A percentile compares a stretch with the other conserved stretches of the same genome.
phyloP scores from a whole-genome alignment of 2,888 invertebrate genomes.

The Drosophila subquinaria region DNA sequence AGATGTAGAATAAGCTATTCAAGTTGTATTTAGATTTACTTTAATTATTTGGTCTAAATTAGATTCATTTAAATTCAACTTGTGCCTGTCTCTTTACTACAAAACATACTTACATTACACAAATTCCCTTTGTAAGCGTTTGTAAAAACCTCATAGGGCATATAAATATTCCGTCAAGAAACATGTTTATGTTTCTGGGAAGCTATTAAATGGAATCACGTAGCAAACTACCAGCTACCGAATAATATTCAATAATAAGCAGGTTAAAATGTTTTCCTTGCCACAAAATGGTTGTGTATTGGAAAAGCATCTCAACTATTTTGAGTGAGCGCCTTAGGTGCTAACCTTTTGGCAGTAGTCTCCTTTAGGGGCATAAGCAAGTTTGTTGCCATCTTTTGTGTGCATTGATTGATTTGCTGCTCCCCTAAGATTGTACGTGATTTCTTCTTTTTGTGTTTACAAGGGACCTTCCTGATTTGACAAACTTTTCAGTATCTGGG shows the following conservation, averaged over 20 bases:
- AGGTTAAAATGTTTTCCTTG: conserved; percentile 1
- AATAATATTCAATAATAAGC: conserved; percentile 67
- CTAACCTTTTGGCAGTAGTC: conserved; percentile 31
- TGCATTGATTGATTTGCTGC: conserved; percentile 53
- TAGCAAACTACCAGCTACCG: conserved; percentile 27
- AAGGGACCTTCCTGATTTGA: conserved; percentile 22
- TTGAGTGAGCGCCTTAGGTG: conserved; percentile 26
- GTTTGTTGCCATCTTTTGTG: conserved; percentile 27
- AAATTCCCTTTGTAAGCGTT: conserved; percentile 11
- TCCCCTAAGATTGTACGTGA: conserved; percentile 18
- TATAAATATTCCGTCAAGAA: not conserved
- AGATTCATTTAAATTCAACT: conserved; percentile 13
- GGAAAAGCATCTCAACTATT: conserved; percentile 35
- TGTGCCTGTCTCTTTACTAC: not conserved
- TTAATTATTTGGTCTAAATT: too few species aligned
- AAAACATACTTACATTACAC: not conserved
- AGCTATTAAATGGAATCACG: conserved; percentile 52
- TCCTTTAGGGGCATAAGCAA: conserved; percentile 17
- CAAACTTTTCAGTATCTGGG: conserved; percentile 26
- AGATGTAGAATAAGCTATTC: too few species aligned
- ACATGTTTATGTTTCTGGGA: conserved; percentile 31
- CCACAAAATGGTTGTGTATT: conserved; percentile 2
- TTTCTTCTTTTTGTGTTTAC: conserved; percentile 33
- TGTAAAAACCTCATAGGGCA: not conserved
- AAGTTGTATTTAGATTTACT: not conserved